Conservation (phyloP, 2,113 vertebrate genomes). For the Neolamprologus modestus region DNA sequence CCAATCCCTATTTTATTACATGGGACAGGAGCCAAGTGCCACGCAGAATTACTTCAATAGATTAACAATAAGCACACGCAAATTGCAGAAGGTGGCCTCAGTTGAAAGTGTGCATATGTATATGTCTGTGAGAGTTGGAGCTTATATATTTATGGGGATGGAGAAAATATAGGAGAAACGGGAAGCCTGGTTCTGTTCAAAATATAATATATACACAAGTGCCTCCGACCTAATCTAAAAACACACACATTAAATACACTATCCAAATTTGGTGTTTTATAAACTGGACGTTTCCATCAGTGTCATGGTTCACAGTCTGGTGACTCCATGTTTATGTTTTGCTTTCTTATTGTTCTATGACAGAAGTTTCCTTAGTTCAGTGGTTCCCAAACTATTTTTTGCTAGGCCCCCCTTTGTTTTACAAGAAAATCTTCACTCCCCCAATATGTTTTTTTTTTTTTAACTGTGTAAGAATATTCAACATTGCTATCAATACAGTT, state of each 20-base stretch:
- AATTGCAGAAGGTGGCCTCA: background rate
- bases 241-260: background rate
- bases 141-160: background rate
- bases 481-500: background rate
- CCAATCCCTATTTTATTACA: background rate
- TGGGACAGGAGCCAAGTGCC: slow-evolving; percentile 1
- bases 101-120: background rate
- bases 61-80: background rate
- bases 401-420: background rate
- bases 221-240: background rate
- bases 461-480: background rate
- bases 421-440: background rate
- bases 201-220: background rate
- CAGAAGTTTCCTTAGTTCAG: background rate
- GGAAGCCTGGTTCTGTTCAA: background rate
- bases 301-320: background rate
- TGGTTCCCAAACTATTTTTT: background rate
- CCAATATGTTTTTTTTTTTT: background rate
- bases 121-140: background rate
- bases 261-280: background rate
- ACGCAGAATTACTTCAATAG: background rate
- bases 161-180: background rate
- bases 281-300: background rate
- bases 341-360: background rate
- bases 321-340: background rate